Evolutionary conservation across 2,888 invertebrate species (phyloP).

Genomic region (Ornithoptera alexandrae): DNA sequence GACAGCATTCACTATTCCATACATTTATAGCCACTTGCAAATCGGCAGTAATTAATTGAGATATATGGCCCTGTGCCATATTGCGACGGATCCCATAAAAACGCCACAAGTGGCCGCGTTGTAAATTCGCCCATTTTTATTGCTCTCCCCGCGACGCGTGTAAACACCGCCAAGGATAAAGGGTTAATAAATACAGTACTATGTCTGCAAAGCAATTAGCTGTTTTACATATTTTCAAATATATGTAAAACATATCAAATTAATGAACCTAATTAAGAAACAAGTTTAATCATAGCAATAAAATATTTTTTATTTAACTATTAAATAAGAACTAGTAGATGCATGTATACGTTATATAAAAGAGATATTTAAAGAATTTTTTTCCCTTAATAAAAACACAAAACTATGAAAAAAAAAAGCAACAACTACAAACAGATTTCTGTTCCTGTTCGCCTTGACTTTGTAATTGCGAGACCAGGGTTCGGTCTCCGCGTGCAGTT

Average conservation of each 20-base stretch:
- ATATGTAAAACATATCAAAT: neutral
- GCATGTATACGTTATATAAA: no score
- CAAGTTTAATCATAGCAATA: no score
- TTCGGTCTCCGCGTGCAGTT: neutral
- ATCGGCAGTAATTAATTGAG: slow-evolving; percentile 13
- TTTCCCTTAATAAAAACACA: neutral
- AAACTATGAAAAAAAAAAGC: neutral
- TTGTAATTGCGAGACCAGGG: neutral
- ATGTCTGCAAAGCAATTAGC: slow-evolving; percentile 11
- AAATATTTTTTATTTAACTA: no score
- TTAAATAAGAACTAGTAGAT: no score
- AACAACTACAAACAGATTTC: neutral
- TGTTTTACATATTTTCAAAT: neutral
- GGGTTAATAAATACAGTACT: slow-evolving; percentile 15
- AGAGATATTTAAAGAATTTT: neutral
- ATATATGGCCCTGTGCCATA: slow-evolving; percentile 10
- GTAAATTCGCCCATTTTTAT: slow-evolving; percentile 27
- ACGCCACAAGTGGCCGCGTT: slow-evolving; percentile 18
- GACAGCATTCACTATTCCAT: neutral
- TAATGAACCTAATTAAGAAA: neutral
- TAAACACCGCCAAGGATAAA: slow-evolving; percentile 24
- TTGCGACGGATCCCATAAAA: slow-evolving; percentile 14
- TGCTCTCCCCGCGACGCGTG: slow-evolving; percentile 2
- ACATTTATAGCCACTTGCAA: slow-evolving; percentile 2
- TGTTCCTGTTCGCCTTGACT: neutral